Percentiles rank a stretch among this genome's conserved stretches.
phyloP scores from a whole-genome alignment of 2,888 invertebrate species.

The Scaptomyza reducta region DNA sequence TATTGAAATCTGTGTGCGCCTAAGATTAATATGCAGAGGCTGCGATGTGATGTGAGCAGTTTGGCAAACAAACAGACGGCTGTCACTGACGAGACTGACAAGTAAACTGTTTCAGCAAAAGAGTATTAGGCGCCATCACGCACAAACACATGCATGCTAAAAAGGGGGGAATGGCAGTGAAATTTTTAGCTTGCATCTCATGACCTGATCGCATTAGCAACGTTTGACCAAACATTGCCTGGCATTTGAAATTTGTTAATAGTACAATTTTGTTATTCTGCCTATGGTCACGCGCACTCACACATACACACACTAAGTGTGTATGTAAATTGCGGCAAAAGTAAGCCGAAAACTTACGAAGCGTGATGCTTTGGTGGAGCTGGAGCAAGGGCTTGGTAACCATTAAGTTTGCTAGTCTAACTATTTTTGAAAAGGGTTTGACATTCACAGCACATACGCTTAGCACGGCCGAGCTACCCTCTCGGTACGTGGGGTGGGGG shows the following conservation, averaged over 20 bases:
- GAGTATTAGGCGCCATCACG: slow-evolving; percentile 56
- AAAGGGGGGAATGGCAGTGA: too few relatives aligned
- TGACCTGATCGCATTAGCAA: slow-evolving; percentile 55
- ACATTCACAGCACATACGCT: slow-evolving; percentile 52
- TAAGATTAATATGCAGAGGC: slow-evolving; percentile 65
- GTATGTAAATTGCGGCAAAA: slow-evolving; percentile 47
- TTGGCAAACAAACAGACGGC: slow-evolving; percentile 35
- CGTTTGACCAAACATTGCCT: slow-evolving; percentile 72
- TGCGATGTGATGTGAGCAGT: slow-evolving; percentile 54
- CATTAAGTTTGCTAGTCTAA: slow-evolving; percentile 47
- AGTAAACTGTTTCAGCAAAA: slow-evolving; percentile 64
- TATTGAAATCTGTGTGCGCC: slow-evolving; percentile 52
- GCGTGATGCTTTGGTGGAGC: slow-evolving; percentile 31
- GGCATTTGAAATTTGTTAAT: slow-evolving; percentile 73
- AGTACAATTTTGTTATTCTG: slow-evolving; percentile 75
- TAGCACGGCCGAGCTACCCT: slow-evolving; percentile 22
- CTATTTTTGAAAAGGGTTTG: slow-evolving; percentile 77
- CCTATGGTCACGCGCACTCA: slow-evolving; percentile 15
- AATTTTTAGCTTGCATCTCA: slow-evolving; percentile 17
- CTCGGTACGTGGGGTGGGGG: slow-evolving; percentile 7
- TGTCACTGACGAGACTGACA: slow-evolving; percentile 31
- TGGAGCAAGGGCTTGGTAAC: not conserved
- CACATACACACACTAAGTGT: slow-evolving; percentile 1
- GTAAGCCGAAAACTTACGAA: slow-evolving; percentile 72
- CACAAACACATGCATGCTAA: slow-evolving; percentile 9